Conservation (phyloP, 2,888 invertebrate genomes). For the Apodemia mormo region DNA sequence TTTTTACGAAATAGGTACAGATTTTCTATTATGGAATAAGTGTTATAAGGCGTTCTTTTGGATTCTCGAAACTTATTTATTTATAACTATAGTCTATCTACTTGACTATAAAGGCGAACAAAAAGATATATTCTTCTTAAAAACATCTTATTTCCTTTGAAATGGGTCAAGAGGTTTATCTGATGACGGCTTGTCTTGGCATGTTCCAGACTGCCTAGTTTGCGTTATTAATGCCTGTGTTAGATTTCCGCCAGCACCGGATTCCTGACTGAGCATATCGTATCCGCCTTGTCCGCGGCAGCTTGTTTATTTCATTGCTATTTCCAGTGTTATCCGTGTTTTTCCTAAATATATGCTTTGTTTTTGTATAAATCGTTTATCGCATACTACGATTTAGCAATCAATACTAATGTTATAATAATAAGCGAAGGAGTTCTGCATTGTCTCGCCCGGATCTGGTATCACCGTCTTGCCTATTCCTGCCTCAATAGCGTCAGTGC, state of each 20-base stretch:
- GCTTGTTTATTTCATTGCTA: slow-evolving; percentile 60
- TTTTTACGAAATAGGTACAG: too few relatives aligned
- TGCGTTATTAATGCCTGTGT: slow-evolving; percentile 52
- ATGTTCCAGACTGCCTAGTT: slow-evolving; percentile 35
- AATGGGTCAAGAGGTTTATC: not conserved
- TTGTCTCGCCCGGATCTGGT: too few relatives aligned
- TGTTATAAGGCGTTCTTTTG: too few relatives aligned
- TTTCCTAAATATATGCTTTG: not conserved
- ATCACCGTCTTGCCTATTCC: too few relatives aligned
- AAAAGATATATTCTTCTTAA: not conserved
- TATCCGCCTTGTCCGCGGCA: slow-evolving; percentile 62
- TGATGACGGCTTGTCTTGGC: not conserved
- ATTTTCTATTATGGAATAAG: too few relatives aligned
- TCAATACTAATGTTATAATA: too few relatives aligned
- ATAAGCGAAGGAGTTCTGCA: too few relatives aligned
- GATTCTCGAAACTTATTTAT: too few relatives aligned
- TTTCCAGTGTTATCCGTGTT: slow-evolving; percentile 38
- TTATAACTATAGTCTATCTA: too few relatives aligned
- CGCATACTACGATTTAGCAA: too few relatives aligned
- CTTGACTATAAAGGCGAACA: not conserved
- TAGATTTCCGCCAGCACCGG: slow-evolving; percentile 55
- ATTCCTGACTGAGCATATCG: slow-evolving; percentile 54
- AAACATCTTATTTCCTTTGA: not conserved
- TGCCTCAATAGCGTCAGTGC: too few relatives aligned
- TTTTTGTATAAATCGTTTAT: not conserved